Percentiles rank a stretch among this genome's conserved stretches.
Evolutionary conservation across 1,140 invertebrate genomes (phyloP).

Genomic region (Solenopsis invicta): DNA sequence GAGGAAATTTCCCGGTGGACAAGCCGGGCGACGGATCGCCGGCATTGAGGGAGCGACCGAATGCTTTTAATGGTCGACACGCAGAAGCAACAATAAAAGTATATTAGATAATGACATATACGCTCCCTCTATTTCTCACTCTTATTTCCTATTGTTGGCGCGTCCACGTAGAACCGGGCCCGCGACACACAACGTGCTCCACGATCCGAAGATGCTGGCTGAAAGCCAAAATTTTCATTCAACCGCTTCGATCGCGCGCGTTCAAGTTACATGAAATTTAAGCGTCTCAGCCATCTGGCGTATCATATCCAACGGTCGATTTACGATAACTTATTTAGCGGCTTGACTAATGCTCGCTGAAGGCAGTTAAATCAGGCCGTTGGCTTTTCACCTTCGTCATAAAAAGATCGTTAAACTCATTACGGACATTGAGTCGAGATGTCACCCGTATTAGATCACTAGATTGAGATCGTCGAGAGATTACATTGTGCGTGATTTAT

Average conservation of each 20-base stretch:
- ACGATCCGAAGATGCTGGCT: no score
- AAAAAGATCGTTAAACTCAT: background rate
- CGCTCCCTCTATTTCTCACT: slow-evolving; percentile 12
- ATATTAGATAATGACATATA: slow-evolving; percentile 80
- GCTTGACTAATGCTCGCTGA: background rate
- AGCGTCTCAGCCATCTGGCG: background rate
- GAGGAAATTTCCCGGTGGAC: slow-evolving; percentile 11
- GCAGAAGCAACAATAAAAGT: slow-evolving; percentile 79
- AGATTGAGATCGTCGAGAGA: background rate
- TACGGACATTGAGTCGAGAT: background rate
- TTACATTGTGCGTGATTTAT: background rate
- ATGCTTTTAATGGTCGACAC: slow-evolving; percentile 72
- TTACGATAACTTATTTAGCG: background rate
- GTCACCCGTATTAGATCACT: background rate
- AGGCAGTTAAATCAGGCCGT: background rate
- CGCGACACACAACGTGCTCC: background rate
- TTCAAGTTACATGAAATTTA: background rate
- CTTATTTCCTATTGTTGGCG: slow-evolving; percentile 74
- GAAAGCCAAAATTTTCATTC: slow-evolving; percentile 2
- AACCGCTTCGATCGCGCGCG: no score
- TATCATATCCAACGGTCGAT: background rate
- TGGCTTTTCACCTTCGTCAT: background rate
- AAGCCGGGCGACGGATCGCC: background rate
- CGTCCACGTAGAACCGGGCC: background rate
- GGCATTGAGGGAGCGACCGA: slow-evolving; percentile 67